Percentiles rank a stretch among this genome's conserved stretches.
Evolutionary conservation across 2,797 vertebrate species (phyloP).

Genomic region (Anguilla anguilla): DNA sequence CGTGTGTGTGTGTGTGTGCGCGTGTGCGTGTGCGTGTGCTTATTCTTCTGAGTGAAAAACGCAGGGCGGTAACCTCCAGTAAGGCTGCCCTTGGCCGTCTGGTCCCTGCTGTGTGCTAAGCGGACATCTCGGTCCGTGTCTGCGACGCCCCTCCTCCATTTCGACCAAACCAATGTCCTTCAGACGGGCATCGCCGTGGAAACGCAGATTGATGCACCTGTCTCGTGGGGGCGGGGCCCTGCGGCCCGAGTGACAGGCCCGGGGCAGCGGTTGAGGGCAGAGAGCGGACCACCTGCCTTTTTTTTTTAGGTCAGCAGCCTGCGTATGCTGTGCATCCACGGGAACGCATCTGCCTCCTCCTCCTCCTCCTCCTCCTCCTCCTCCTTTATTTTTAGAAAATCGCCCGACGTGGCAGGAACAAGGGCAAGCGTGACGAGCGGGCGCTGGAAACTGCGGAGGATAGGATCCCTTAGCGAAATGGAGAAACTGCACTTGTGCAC

Average conservation of each 20-base stretch:
- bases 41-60: neutral
- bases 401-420: neutral
- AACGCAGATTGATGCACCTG: neutral
- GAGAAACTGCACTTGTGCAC: neutral
- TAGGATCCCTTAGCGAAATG: neutral
- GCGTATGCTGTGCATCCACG: conserved; percentile 22
- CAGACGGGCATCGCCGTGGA: neutral
- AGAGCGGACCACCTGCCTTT: conserved; percentile 36
- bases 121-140: neutral
- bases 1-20: too few relatives aligned
- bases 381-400: neutral
- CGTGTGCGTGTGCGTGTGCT: neutral
- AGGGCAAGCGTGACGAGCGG: neutral
- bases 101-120: neutral
- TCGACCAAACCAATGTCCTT: neutral
- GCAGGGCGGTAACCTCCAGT: neutral
- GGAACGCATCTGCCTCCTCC: neutral
- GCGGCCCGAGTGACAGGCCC: neutral
- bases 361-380: neutral
- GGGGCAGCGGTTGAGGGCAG: conserved; percentile 28
- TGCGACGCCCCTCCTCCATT: neutral
- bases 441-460: neutral
- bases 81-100: neutral
- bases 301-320: conserved; percentile 45
- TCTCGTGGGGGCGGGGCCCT: neutral